Evolutionary conservation across 2,888 invertebrate species (phyloP).

Genomic region (Sepioteuthis lessoniana): DNA sequence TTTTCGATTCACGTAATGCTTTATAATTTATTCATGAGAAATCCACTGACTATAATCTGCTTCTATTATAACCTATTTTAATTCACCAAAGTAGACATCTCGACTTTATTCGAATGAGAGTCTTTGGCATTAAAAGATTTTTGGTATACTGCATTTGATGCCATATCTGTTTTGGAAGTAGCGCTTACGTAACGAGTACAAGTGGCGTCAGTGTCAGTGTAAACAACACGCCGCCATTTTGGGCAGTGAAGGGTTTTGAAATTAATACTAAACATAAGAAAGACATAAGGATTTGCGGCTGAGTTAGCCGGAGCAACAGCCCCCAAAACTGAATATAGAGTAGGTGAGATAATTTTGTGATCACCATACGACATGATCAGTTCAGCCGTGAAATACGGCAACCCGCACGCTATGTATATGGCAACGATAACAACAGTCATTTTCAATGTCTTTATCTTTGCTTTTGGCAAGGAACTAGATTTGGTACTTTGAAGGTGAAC

Average conservation of each 20-base stretch:
- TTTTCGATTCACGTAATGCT: background rate
- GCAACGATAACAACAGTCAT: slow-evolving; percentile 75
- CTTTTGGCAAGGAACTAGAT: slow-evolving; percentile 71
- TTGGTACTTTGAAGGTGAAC: slow-evolving; percentile 70
- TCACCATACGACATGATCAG: slow-evolving; percentile 73
- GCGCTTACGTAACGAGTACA: background rate
- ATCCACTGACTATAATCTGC: background rate
- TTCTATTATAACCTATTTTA: background rate
- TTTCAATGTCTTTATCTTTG: slow-evolving; percentile 74
- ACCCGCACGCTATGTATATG: slow-evolving; percentile 71
- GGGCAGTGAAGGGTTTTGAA: background rate
- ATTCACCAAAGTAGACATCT: slow-evolving; percentile 40
- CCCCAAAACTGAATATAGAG: slow-evolving; percentile 67
- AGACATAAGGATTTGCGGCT: slow-evolving; percentile 72
- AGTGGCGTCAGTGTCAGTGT: background rate
- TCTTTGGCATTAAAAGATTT: background rate
- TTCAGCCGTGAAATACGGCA: slow-evolving; percentile 73
- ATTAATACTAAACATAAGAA: slow-evolving; percentile 72
- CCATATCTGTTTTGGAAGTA: background rate
- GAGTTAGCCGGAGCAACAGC: slow-evolving; percentile 73
- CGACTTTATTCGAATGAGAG: slow-evolving; percentile 13
- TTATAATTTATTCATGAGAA: background rate
- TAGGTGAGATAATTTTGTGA: slow-evolving; percentile 58
- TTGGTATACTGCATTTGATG: background rate
- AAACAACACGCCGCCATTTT: slow-evolving; percentile 38